Evolutionary conservation across 1,140 invertebrate genomes (phyloP), one percentile per base, ranked within the genome.

Genomic region (Mizuhopecten yessoensis): DNA sequence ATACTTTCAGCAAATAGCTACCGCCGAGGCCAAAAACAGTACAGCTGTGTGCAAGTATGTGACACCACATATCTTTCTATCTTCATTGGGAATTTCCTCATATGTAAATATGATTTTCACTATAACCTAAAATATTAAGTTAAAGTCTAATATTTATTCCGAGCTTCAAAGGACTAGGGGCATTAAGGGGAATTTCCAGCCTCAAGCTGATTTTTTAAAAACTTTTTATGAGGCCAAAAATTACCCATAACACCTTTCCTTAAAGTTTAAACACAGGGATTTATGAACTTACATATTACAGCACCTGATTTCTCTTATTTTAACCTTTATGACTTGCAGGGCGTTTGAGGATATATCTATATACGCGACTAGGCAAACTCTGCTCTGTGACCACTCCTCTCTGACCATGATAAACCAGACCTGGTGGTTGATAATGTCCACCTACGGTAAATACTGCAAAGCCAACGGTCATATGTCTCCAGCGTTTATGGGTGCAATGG

Each of bases 371-470:
- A 29, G n/a, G 23, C 57, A 75, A 29, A 75, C 20, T 9, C 0
- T 75, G 57, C 17, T 75, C 23, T 75, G 57, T 29, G 57, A 75
- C 23, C 9, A n/a, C 9, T 75, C 57, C 23, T 7, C n/a, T 17
- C 15, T 75, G n/a, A 75, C 57, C 57, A 75, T 75, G 57, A n/a
- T n/a, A 3, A 75, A 75, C 57, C 57, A 75, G 57, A 75, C 57
- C 20, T 75, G 57, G 57, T 29, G 23, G 5, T n/a, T 75, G 23
- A 75, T 75, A n/a, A 75, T 75, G 57, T 23, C 57, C 11, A 75
- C 57, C 15, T 75, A 75, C 11, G 57, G 57, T 11, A 75, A 75
- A n/a, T 17, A n/a, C 11, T 75, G 57, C 17, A 75, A 29, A 29
- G 57, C n/a, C 23, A 75, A n/a, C 17, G 57, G 57, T 5, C 57